Evolutionary conservation across 2,888 invertebrate species (phyloP), one percentile per base, ranked within the genome.

Genomic region (Perdita meconis): DNA sequence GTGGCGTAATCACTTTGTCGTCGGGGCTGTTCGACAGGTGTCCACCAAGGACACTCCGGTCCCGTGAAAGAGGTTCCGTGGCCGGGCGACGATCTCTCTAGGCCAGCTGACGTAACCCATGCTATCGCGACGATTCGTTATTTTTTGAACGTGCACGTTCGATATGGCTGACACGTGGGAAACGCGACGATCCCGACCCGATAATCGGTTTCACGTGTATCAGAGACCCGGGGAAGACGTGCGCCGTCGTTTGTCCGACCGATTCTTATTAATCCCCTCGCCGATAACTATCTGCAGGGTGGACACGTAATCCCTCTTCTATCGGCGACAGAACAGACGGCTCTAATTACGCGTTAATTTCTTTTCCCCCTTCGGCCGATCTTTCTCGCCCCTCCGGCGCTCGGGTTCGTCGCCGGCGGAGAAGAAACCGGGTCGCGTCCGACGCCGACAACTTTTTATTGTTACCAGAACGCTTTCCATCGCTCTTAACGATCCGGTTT

Each of bases 1-100:
- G 55, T 68, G 68, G 10, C 59, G 60, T 81, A 83, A 84, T 83
- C 74, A 79, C 63, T 71, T 63, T 59, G 76, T 79, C 79, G 61
- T 78, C 70, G 61, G 69, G 65, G 63, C 69, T 61, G 67, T 77
- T 55, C 73, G 83, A 83, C 86, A 85, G 84, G 84, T 86, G 86
- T 86, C 86, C 74, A 73, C 79, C 86, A 86, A 86, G 86, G 86
- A 86, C 86, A 76, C 69, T 56, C 64, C 80, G 67, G 67, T 56
- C 66, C 68, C 51, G 47, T 40, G 50, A 64, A 47, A 10, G 72
- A 47, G 16, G 30, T 60, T 64, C 57, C 60, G 65, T 78, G 73
- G 60, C 69, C 74, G 67, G 51, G 47, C 65, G 71, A 81, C 68
- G 65, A 59, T 68, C 69, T 72, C 30, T 50, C 22, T 65, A 2